Conservation (phyloP, 2,113 vertebrate genomes). For the Calyptomena viridis region DNA sequence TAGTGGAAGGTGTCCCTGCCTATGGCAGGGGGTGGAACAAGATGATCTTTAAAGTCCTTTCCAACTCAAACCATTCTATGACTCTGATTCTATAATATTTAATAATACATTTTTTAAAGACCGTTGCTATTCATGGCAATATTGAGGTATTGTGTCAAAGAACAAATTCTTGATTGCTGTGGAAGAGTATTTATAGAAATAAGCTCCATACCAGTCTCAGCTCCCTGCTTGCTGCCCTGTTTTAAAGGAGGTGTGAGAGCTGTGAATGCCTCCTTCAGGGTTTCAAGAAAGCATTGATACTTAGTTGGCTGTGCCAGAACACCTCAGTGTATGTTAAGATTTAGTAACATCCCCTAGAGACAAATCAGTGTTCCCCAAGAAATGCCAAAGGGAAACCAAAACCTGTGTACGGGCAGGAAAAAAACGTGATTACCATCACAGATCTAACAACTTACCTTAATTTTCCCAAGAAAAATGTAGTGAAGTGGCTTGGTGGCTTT, state of each 20-base stretch:
- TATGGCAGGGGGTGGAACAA: not conserved
- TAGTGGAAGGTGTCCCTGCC: not conserved
- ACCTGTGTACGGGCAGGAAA: not conserved
- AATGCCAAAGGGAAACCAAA: not conserved
- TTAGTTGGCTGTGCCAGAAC: not conserved
- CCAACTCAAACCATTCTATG: not conserved
- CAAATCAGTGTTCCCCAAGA: not conserved
- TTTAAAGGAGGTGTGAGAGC: slow-evolving; percentile 34
- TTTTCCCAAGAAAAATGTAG: not conserved
- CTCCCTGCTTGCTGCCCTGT: not conserved
- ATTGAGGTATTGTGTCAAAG: not conserved
- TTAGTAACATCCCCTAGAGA: not conserved
- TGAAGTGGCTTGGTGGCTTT: not conserved
- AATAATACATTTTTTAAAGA: not conserved
- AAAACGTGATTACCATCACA: not conserved
- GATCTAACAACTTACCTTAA: not conserved
- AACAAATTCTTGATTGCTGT: not conserved
- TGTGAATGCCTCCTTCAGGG: not conserved
- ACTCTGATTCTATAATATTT: not conserved
- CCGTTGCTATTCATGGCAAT: not conserved
- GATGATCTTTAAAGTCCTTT: not conserved
- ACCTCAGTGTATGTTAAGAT: not conserved
- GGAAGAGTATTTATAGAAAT: not conserved
- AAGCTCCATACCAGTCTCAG: not conserved
- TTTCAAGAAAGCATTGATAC: not conserved